Percentiles rank a stretch among this genome's conserved stretches.
phyloP scores from a whole-genome alignment of 2,113 vertebrate species.

The Trogon surrucura region DNA sequence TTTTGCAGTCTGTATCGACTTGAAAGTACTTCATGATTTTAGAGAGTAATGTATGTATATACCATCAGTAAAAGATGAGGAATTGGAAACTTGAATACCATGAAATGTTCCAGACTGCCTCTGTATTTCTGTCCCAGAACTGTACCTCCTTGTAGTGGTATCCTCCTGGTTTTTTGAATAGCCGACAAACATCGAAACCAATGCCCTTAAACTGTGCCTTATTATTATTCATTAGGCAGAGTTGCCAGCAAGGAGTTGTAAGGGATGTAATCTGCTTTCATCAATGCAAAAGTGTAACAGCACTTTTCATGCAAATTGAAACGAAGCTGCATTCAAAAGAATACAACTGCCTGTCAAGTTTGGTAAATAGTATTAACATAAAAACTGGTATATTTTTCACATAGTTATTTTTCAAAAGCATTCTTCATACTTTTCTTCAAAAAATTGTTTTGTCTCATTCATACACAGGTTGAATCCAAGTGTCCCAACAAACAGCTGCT shows the following conservation, averaged over 20 bases:
- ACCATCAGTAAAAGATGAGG: neutral
- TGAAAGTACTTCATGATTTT: neutral
- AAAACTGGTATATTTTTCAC: neutral
- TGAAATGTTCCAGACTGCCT: neutral
- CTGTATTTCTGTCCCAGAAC: neutral
- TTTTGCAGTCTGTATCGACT: neutral
- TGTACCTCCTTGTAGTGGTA: neutral
- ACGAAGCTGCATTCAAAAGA: neutral
- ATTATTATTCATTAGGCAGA: neutral
- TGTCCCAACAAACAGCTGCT: neutral
- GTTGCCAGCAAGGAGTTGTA: neutral
- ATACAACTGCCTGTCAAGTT: neutral
- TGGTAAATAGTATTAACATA: neutral
- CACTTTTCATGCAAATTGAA: slow-evolving; percentile 1
- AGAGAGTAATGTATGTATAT: neutral
- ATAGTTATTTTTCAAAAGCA: neutral
- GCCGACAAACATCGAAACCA: neutral
- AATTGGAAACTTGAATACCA: neutral
- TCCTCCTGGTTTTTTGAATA: neutral
- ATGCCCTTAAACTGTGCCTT: neutral
- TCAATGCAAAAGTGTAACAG: slow-evolving; percentile 1
- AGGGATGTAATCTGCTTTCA: slow-evolving; percentile 14
- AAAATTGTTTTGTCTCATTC: neutral
- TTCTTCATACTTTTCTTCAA: neutral
- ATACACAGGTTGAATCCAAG: neutral